Percentiles rank a stretch among this genome's conserved stretches.
Conservation (phyloP, 2,113 vertebrate species). For the Oncorhynchus nerka region DNA sequence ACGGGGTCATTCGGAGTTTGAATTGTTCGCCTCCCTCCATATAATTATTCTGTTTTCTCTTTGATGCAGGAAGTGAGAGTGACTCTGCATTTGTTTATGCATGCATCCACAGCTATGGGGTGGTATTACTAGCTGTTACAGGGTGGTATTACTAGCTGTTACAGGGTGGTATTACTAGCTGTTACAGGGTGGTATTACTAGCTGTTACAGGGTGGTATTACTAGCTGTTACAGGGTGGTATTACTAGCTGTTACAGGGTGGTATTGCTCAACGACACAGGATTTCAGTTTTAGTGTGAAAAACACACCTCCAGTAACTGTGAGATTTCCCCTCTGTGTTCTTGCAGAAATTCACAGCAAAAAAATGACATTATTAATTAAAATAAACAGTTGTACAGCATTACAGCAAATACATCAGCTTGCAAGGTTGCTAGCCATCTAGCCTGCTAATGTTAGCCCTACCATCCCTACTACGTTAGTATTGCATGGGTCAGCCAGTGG, state of each 20-base stretch:
- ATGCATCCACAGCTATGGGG: slow-evolving; percentile 16
- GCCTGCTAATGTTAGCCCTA: too few species aligned
- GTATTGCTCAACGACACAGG: not conserved
- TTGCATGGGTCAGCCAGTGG: too few species aligned
- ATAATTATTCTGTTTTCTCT: not conserved
- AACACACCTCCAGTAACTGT: not conserved
- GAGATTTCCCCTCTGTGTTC: not conserved
- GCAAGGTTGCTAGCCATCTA: too few species aligned
- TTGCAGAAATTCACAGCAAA: too few species aligned
- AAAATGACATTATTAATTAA: too few species aligned
- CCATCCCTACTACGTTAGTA: too few species aligned
- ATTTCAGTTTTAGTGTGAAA: slow-evolving; percentile 3
- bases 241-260: not conserved
- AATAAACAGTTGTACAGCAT: too few species aligned
- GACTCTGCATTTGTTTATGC: slow-evolving; percentile 10
- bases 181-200: not conserved
- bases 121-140: not conserved
- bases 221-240: not conserved
- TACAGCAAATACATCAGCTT: too few species aligned
- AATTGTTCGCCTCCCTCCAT: not conserved
- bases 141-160: not conserved
- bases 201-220: not conserved
- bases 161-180: not conserved
- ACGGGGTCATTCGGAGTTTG: slow-evolving; percentile 20
- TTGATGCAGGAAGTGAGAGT: not conserved